Evolutionary conservation across 92 coral and sea anemone genomes (phyloP), one percentile per base, ranked within the genome.

Genomic region (Actinostola sp.): DNA sequence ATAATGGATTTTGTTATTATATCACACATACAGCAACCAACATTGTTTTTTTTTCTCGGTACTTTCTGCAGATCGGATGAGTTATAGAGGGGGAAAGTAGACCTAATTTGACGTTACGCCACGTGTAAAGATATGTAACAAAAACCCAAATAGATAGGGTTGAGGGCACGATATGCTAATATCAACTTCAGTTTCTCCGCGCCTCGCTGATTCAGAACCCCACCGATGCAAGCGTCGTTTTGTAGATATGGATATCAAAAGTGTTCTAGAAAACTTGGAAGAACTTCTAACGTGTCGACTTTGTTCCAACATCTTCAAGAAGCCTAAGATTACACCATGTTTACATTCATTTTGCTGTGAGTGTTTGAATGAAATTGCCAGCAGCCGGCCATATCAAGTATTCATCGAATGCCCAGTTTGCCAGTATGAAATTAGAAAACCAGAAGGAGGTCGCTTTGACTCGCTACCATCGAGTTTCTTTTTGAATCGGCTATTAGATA

Each of bases 291-390:
- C 90, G 9, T 91, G 97, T 62, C 74, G 80, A 24, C 35, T 67
- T 6, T 91, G 97, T 68, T 88, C 92, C 19, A 91, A 91, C 36
- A 89, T 91, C 43, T 80, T 83, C 67, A 77, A 78, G 27, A 88
- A 91, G 41, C 97, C 97, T 7, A 87, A 82, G 78, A 81, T 91
- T 33, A 83, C 97, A n/a, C 92, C 97, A 26, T 91, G 97, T 84
- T 66, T 91, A 42, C 97, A 91, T 68, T 79, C 97, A 24, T 91
- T 91, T 76, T 91, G 97, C 73, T 87, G 88, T 17, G 97, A 91
- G 52, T 91, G 97, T 66, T 81, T 91, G 78, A 91, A 87, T 61
- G 87, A 83, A 10, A 63, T 91, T 34, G 89, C 92, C 14, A 50
- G 79, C 61, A 84, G 88, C 62, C 84, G 97, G 69, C 97, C 97